Evolutionary conservation across 2,113 vertebrate genomes (phyloP), one percentile per base, ranked within the genome.

Genomic region (Echinops telfairi): DNA sequence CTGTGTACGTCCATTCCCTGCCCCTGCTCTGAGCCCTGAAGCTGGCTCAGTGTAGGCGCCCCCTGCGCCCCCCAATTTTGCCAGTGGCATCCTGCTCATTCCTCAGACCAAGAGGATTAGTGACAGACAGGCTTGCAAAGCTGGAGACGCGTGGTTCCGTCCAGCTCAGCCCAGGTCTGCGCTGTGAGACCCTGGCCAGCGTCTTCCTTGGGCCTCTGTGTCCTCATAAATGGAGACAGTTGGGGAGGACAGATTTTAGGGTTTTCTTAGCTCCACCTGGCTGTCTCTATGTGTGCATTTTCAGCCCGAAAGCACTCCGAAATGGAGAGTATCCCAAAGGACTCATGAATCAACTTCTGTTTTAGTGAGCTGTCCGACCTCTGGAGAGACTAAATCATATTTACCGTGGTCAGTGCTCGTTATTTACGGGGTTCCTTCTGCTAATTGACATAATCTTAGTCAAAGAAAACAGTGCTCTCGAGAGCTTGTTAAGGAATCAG

Each of bases 401-500:
- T 62, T 86, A 73, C 38, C 86, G 68, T 94, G 76, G 66, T 86
- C 66, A 88, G 64, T 90, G 62, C 60, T 93, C 66, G 93, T 79
- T 93, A 95, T 90, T 94, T 95, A 81, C 60, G 84, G 91, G 80
- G 20, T 86, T 92, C 64, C 70, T 82, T 89, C 88, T 88, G 40
- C 75, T 81, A 86, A 62, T 7, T 29, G 85, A 62, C 38, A 23
- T 91, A 81, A 94, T 87, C 62, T 80, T 79, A 94, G 76, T 14
- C 62, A 70, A 68, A 86, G 87, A 90, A 53, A 97, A 93, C 22
- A 85, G 58, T n/a, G 33, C 53, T 36, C 93, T 83, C 81, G 85
- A 94, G 83, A 86, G 73, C 36, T 95, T 94, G 85, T 88, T 88
- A 92, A 83, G 40, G 79, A 92, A 94, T 93, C 68, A 95, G 70